Conservation (phyloP, 2,113 vertebrate genomes). For the Ardeotis arabs region DNA sequence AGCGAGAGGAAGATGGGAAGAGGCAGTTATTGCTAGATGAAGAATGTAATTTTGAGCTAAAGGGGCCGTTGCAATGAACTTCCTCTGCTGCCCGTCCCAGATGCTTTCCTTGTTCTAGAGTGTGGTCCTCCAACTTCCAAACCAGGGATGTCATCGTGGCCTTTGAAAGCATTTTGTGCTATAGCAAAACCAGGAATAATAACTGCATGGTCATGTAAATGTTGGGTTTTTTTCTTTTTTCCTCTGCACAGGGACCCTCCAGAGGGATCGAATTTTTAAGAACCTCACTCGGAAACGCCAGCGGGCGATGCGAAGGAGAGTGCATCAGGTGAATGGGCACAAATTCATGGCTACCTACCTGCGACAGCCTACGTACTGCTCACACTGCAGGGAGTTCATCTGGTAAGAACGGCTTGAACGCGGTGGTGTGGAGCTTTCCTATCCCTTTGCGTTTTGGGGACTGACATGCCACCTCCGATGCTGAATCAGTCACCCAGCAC, state of each 20-base stretch:
- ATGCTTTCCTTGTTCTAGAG: not conserved
- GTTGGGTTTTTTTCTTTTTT: too few species aligned
- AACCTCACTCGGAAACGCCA: slow-evolving; percentile 91
- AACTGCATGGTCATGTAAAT: not conserved
- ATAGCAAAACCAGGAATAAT: not conserved
- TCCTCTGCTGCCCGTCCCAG: not conserved
- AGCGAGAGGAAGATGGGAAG: not conserved
- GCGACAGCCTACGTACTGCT: slow-evolving; percentile 96
- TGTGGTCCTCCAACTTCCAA: not conserved
- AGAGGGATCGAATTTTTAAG: slow-evolving; percentile 80
- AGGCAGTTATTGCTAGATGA: not conserved
- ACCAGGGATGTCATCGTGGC: not conserved
- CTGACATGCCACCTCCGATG: accelerated
- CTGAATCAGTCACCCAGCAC: not conserved
- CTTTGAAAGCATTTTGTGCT: not conserved
- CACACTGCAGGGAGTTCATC: slow-evolving; percentile 96
- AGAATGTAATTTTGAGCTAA: not conserved
- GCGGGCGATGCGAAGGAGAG: slow-evolving; percentile 86
- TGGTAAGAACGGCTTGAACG: slow-evolving; percentile 78
- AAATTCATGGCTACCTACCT: slow-evolving; percentile 99
- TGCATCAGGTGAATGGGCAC: slow-evolving; percentile 97
- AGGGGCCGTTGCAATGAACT: not conserved
- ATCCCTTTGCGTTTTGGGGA: accelerated
- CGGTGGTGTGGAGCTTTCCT: not conserved
- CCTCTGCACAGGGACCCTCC: slow-evolving; percentile 70